A percentile compares a stretch with the other conserved stretches of the same genome.
phyloP scores from a whole-genome alignment of 2,888 invertebrate species.

The Pseudolycoriella hygida region DNA sequence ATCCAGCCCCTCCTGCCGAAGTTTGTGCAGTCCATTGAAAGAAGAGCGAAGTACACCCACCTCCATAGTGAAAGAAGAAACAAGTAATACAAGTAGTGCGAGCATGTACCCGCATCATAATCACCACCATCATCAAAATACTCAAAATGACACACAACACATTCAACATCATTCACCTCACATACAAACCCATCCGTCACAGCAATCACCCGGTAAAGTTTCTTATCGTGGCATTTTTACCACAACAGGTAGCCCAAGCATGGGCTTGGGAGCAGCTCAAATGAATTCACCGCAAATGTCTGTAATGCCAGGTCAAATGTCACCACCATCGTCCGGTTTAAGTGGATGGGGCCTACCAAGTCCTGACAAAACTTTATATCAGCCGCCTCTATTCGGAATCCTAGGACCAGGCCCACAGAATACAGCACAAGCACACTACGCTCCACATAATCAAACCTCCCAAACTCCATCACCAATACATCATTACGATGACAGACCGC shows the following conservation, averaged over 20 bases:
- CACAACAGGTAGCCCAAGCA: slow-evolving; percentile 38
- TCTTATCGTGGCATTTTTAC: slow-evolving; percentile 56
- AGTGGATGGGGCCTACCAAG: slow-evolving; percentile 57
- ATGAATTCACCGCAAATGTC: slow-evolving; percentile 26
- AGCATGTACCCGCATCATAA: slow-evolving; percentile 28
- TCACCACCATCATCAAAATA: slow-evolving; percentile 16
- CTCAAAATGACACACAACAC: slow-evolving; percentile 7
- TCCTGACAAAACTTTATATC: slow-evolving; percentile 44
- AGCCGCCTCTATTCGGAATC: slow-evolving; percentile 43
- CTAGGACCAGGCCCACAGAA: slow-evolving; percentile 39
- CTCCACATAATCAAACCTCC: slow-evolving; percentile 30
- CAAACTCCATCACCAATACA: slow-evolving; percentile 25
- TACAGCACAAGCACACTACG: slow-evolving; percentile 35
- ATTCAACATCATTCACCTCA: slow-evolving; percentile 18
- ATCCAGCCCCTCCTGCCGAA: slow-evolving; percentile 29
- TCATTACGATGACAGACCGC: slow-evolving; percentile 23
- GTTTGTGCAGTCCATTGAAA: slow-evolving; percentile 39
- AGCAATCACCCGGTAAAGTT: slow-evolving; percentile 33
- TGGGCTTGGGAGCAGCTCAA: slow-evolving; percentile 16
- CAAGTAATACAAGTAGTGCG: slow-evolving; percentile 48
- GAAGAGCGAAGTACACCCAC: slow-evolving; percentile 49
- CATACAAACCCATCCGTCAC: slow-evolving; percentile 27
- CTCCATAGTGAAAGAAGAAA: slow-evolving; percentile 49
- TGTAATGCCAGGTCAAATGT: slow-evolving; percentile 30
- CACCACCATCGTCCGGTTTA: slow-evolving; percentile 37